A percentile compares a stretch with the other conserved stretches of the same genome.
These are phyloP conservation scores for Molanna angustata DNA, from an alignment of 2,888 invertebrate species.

Conservation along the genomic window DNA sequence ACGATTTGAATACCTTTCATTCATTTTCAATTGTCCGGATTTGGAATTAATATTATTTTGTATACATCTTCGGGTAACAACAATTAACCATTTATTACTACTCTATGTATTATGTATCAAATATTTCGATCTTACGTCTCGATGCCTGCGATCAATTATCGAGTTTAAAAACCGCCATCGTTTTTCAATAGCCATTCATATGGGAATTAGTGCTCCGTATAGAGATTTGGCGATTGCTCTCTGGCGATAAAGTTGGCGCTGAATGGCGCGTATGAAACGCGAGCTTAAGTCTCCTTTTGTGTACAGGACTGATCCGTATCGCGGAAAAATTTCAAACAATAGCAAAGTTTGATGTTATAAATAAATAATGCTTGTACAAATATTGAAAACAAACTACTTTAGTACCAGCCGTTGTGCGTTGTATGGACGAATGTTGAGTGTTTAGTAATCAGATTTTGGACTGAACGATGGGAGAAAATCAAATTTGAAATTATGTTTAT, in stretches of 20 bases:
- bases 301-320: slow-evolving; percentile 21
- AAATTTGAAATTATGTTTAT: too few species aligned
- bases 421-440: too few species aligned
- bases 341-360: slow-evolving; percentile 25
- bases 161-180: slow-evolving; percentile 9
- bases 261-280: slow-evolving; percentile 19
- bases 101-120: background rate
- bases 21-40: background rate
- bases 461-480: too few species aligned
- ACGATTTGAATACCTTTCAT: background rate
- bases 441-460: too few species aligned
- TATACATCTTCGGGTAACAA: too few species aligned
- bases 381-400: slow-evolving; percentile 21
- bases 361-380: slow-evolving; percentile 30
- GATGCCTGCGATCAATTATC: slow-evolving; percentile 14
- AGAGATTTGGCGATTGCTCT: slow-evolving; percentile 22
- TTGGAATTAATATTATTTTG: too few species aligned
- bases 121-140: slow-evolving; percentile 6
- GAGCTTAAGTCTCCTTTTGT: slow-evolving; percentile 21
- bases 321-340: slow-evolving; percentile 28
- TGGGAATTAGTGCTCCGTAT: slow-evolving; percentile 17
- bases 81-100: background rate
- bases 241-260: slow-evolving; percentile 12
- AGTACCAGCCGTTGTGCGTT: too few species aligned
- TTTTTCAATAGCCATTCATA: slow-evolving; percentile 16